phyloP scores from a whole-genome alignment of 2,888 invertebrate species.

The Leucoptera coffeella region DNA sequence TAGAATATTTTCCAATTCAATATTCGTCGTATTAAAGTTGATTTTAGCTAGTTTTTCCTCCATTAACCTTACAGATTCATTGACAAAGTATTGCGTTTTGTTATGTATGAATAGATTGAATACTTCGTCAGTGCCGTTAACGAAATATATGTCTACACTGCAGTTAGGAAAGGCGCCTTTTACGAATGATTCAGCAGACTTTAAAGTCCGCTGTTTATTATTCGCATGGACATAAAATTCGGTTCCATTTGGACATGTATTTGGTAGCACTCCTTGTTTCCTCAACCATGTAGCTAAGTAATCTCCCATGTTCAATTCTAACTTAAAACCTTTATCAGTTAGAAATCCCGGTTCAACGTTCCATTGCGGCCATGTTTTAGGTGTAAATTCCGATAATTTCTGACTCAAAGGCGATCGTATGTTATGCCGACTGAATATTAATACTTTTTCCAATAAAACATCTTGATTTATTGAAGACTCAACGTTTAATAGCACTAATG shows the following conservation, averaged over 20 bases:
- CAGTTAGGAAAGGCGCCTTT: constrained; percentile 23
- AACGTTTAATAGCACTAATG: too few relatives aligned
- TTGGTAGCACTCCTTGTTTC: constrained; percentile 13
- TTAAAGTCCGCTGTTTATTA: constrained; percentile 23
- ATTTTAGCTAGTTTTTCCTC: constrained; percentile 4
- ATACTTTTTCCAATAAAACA: too few relatives aligned
- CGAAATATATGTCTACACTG: constrained; percentile 18
- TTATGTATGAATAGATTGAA: constrained; percentile 32
- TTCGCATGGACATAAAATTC: constrained; percentile 29
- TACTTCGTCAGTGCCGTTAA: constrained; percentile 15
- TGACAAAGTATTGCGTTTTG: too few relatives aligned
- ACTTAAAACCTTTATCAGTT: constrained; percentile 20
- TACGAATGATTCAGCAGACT: constrained; percentile 26
- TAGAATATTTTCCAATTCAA: constrained; percentile 22
- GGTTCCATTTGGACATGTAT: constrained; percentile 17
- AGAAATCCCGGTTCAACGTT: constrained; percentile 20
- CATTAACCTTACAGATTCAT: constrained; percentile 20
- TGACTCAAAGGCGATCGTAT: constrained; percentile 25
- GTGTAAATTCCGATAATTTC: constrained; percentile 16
- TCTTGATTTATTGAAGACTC: too few relatives aligned
- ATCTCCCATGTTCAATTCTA: constrained; percentile 28
- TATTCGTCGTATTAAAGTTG: too few relatives aligned
- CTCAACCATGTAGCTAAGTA: constrained; percentile 18
- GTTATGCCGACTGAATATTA: constrained; percentile 28
- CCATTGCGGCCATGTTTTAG: constrained; percentile 25